Base-by-base conservation (phyloP, 1,140 invertebrate genomes). In the Sarcophaga peregrina region DNA sequence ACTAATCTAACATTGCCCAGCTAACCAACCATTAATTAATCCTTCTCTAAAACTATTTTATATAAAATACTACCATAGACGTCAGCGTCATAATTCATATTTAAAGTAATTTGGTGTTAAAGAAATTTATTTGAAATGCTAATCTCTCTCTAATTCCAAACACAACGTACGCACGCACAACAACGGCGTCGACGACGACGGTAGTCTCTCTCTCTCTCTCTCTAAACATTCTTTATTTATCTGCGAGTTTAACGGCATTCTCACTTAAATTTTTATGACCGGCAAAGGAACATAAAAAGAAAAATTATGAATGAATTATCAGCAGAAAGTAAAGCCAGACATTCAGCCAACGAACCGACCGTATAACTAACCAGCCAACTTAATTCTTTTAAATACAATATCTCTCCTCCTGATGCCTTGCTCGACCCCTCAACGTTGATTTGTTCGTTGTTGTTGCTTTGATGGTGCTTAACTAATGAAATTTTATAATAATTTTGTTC, bases 401-500 rank as follows among this genome's bases (percentile, higher is more conserved):
- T 37, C 25, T 37, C 25, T 37, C 25, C 25, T 37, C 25, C 25
- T 37, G n/a, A n/a, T n/a, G 25, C 25, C 25, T 37, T 37, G 25
- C 4, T 1, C 25, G 25, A 37, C 25, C 25, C n/a, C n/a, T n/a
- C 25, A 37, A 37, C 4, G 25, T 37, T 4, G 25, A 58, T 3
- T 58, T 58, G 8, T 13, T 58, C 52, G 7, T 58, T 58, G n/a
- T 58, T 58, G 13, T 58, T 58, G 13, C 7, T 58, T 15, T 58
- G 15, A 5, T 58, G 54, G 54, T 58, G 15, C n/a, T 58, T 58
- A 58, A 58, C 62, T 68, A 68, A 68, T 68, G 62, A 68, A 68
- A 68, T 68, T n/a, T 68, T 68, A 68, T 68, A 20, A 68, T 68
- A 68, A 20, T 20, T 68, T 68, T 20, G 0, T n/a, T 25, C 62